These are phyloP conservation scores for Panulirus ornatus DNA, from an alignment of 1,140 invertebrate genomes.

Conservation along the genomic window DNA sequence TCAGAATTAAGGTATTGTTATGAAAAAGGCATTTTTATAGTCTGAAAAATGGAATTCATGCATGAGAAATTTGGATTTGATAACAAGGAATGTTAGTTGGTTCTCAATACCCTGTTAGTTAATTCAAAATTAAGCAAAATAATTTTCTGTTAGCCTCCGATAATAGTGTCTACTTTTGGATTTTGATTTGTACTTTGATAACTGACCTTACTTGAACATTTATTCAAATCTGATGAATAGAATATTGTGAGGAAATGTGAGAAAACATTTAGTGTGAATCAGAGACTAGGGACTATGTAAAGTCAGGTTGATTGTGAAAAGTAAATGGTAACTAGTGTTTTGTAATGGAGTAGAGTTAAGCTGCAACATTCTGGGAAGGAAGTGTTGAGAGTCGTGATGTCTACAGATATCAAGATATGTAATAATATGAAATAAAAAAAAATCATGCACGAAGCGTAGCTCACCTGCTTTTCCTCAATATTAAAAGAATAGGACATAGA, in stretches of 20 bases:
- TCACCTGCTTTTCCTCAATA: no score
- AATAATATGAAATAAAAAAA: conserved; percentile 48
- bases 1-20: no score
- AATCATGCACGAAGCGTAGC: conserved; percentile 4
- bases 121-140: no score
- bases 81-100: no score
- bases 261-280: background rate
- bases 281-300: background rate
- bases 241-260: background rate
- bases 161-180: no score
- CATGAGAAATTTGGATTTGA: no score
- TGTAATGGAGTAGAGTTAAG: conserved; percentile 19
- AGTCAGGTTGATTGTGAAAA: background rate
- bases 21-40: no score
- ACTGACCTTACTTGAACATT: background rate
- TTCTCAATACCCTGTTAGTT: no score
- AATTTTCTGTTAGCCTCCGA: no score
- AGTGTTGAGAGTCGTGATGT: conserved; percentile 12
- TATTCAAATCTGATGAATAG: background rate
- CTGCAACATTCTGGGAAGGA: conserved; percentile 7
- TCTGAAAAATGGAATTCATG: no score
- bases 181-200: no score
- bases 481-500: no score
- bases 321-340: background rate
- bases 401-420: conserved; percentile 34